Conservation (phyloP, 1,140 invertebrate genomes). For the Ceratina calcarata region DNA sequence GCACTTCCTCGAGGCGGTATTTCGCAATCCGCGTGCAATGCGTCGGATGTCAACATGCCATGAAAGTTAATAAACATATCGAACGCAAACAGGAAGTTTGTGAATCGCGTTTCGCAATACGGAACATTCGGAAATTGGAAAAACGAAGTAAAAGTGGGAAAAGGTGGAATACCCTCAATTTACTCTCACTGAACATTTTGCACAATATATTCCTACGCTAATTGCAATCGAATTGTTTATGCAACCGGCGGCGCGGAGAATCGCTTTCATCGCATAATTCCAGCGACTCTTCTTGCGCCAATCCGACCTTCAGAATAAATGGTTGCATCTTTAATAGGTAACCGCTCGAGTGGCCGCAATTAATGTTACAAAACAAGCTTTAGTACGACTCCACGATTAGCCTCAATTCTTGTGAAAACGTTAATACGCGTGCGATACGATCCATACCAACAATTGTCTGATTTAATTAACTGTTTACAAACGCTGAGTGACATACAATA, state of each 20-base stretch:
- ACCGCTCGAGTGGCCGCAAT: constrained; percentile 43
- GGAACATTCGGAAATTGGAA: constrained; percentile 1
- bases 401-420: constrained; percentile 28
- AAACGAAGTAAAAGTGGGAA: neutral
- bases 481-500: neutral
- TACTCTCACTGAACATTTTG: neutral
- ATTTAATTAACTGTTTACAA: constrained; percentile 14
- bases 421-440: neutral
- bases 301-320: constrained; percentile 43
- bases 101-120: neutral
- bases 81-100: neutral
- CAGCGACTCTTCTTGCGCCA: constrained; percentile 41
- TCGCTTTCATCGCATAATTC: constrained; percentile 40
- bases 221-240: constrained; percentile 17
- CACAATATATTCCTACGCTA: neutral
- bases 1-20: constrained; percentile 43
- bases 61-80: constrained; percentile 16
- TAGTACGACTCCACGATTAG: constrained; percentile 24
- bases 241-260: constrained; percentile 6
- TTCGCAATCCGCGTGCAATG: constrained; percentile 44
- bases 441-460: neutral
- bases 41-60: constrained; percentile 28
- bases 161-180: neutral
- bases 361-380: constrained; percentile 48
- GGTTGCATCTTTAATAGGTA: constrained; percentile 51